A percentile compares a stretch with the other conserved stretches of the same genome.
Conservation (phyloP, 1,140 invertebrate genomes). For the Atta cephalotes region DNA sequence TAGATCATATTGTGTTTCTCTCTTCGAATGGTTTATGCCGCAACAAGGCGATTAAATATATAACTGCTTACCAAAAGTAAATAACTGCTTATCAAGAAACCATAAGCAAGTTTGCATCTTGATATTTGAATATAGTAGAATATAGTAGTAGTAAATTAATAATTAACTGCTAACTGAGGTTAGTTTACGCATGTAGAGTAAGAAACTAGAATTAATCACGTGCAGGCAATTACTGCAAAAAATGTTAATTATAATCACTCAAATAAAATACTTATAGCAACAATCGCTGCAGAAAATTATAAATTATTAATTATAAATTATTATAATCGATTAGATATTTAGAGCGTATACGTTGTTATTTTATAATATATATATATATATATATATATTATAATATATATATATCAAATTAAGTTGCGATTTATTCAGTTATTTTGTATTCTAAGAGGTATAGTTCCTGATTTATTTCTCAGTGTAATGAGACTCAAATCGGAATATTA, state of each 20-base stretch:
- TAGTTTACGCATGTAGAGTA: slow-evolving; percentile 40
- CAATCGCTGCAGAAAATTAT: too few species aligned
- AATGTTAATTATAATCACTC: slow-evolving; percentile 31
- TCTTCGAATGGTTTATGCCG: background rate
- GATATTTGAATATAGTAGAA: slow-evolving; percentile 37
- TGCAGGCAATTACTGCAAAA: background rate
- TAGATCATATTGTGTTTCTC: background rate
- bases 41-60: background rate
- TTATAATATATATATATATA: too few species aligned
- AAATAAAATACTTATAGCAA: background rate
- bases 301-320: too few species aligned
- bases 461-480: background rate
- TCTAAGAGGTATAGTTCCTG: background rate
- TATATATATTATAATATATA: too few species aligned
- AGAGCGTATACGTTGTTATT: background rate
- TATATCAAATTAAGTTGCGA: background rate
- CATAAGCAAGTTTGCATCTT: slow-evolving; percentile 28
- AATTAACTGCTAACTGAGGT: slow-evolving; percentile 26
- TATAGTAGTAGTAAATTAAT: slow-evolving; percentile 37
- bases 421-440: background rate
- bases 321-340: too few species aligned
- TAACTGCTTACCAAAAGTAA: too few species aligned
- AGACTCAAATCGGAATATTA: background rate
- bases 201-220: slow-evolving; percentile 36
- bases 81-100: background rate